Conservation (phyloP, 23 tunicate genomes). For the Styela clava region DNA sequence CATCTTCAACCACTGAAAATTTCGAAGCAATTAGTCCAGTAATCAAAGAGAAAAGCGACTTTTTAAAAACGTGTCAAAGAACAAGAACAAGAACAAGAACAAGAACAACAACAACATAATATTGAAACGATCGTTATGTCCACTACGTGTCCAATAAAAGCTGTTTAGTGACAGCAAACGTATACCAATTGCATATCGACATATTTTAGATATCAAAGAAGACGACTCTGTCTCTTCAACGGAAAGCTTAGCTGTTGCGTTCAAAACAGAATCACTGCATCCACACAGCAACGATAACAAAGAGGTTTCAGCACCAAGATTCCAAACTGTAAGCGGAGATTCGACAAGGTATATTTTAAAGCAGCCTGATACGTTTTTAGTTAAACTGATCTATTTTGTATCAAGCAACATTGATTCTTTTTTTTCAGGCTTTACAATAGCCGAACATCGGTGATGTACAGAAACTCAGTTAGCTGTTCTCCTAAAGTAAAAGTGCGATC, state of each 20-base stretch:
- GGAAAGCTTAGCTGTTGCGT: not conserved
- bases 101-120: too few species aligned
- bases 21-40: too few species aligned
- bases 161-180: too few species aligned
- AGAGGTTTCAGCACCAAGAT: not conserved
- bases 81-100: too few species aligned
- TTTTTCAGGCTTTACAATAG: conserved; percentile 8
- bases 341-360: conserved; percentile 13
- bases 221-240: not conserved
- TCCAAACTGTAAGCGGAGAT: conserved; percentile 14
- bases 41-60: too few species aligned
- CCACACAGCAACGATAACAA: not conserved
- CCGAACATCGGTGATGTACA: conserved; percentile 17
- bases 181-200: too few species aligned
- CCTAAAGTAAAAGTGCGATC: not conserved
- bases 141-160: too few species aligned
- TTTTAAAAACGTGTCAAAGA: too few species aligned
- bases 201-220: not conserved
- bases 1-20: too few species aligned
- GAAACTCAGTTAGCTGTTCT: not conserved
- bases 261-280: not conserved
- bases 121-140: too few species aligned
- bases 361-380: too few species aligned
- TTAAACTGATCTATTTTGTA: too few species aligned
- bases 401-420: not conserved